Conservation (phyloP, 2,113 vertebrate genomes). For the Coreoperca whiteheadi region DNA sequence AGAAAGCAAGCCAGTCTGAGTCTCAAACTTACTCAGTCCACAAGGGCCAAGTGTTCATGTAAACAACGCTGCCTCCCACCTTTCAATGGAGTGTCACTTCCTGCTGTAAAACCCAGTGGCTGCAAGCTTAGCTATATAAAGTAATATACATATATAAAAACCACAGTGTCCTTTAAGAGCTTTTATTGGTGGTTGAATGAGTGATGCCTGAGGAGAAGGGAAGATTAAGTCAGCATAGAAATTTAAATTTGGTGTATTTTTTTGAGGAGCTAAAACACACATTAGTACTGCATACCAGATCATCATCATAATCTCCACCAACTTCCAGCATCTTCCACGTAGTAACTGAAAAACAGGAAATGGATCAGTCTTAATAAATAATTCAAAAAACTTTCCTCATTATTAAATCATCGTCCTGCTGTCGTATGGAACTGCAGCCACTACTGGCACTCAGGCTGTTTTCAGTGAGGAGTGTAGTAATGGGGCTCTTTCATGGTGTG, state of each 20-base stretch:
- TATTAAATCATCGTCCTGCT: slow-evolving; percentile 74
- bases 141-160: too few relatives aligned
- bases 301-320: slow-evolving; percentile 20
- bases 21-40: not conserved
- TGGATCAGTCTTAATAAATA: slow-evolving; percentile 70
- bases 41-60: slow-evolving; percentile 14
- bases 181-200: slow-evolving; percentile 70
- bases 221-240: slow-evolving; percentile 3
- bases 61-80: slow-evolving; percentile 37
- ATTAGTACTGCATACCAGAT: slow-evolving; percentile 28
- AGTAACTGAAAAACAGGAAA: slow-evolving; percentile 71
- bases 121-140: slow-evolving; percentile 9
- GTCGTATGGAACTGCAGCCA: slow-evolving; percentile 54
- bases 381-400: slow-evolving; percentile 72
- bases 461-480: slow-evolving; percentile 12
- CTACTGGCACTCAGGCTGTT: slow-evolving; percentile 26
- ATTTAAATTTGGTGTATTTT: not conserved
- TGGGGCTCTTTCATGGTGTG: slow-evolving; percentile 5
- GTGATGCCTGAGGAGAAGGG: slow-evolving; percentile 10
- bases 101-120: slow-evolving; percentile 38
- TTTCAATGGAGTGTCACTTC: slow-evolving; percentile 50
- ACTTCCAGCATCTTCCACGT: slow-evolving; percentile 36
- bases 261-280: not conserved
- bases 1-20: not conserved
- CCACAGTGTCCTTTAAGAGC: slow-evolving; percentile 27